Evolutionary conservation across 2,797 vertebrate genomes (phyloP), one percentile per base, ranked within the genome.

Genomic region (Cetoscarus ocellatus): DNA sequence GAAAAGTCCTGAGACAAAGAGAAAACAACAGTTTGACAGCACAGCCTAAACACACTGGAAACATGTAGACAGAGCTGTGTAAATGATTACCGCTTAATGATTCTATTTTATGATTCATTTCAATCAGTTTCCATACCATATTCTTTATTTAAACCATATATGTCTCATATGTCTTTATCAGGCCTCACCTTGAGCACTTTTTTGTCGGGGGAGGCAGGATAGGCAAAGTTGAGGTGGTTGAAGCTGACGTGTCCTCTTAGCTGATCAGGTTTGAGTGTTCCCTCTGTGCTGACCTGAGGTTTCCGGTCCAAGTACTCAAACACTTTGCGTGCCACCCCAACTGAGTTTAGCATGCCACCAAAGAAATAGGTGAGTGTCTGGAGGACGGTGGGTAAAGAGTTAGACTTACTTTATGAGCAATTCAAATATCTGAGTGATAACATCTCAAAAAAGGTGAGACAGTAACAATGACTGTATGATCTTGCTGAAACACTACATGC

Each of bases 261-360:
- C 1, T 43, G 6, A 8, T 90, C 17, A 0, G 96, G 95, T 6
- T 91, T 70, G 2, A 86, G 64, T 0, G 63, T 90, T 0, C 96
- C 96, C 0, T 92, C 82, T 0, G 58, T 75, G 70, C 82, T 92
- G 70, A 96, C 86, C 0, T 65, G 53, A 15, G 96, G 90, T 48
- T 88, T 80, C 11, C 90, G 73, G 59, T 96, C 95, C 79, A 97
- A 56, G 61, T 96, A 96, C 0, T 92, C 79, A 42, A 97, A 96
- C 8, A 97, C 93, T 82, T 97, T 97, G 47, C 92, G 86, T 0
- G 96, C 93, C 0, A 96, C 95, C 0, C 92, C 90, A 27, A 96
- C 95, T 0, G 95, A 96, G 88, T 95, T 96, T 68, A 96, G 83
- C 92, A 96, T 94, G 57, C 96, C 86, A 0, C 95, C 93, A 0